Conservation (phyloP, 2,797 vertebrate genomes). For the Phalanger gymnotis region DNA sequence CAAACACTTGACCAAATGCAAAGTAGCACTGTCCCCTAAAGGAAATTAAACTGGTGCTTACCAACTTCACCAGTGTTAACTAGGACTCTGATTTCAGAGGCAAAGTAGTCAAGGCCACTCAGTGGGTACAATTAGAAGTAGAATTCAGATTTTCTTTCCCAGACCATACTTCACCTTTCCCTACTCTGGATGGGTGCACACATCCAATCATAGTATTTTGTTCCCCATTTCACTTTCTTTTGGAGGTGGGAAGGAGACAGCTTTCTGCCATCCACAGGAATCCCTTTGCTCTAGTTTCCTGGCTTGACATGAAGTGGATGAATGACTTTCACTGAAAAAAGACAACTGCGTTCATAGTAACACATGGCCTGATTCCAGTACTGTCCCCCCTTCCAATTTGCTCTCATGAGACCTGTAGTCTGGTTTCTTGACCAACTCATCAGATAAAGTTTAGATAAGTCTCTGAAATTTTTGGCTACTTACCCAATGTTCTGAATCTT, state of each 20-base stretch:
- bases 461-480: constrained; percentile 38
- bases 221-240: neutral
- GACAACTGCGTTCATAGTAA: neutral
- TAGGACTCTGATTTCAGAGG: neutral
- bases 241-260: neutral
- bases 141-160: neutral
- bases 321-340: constrained; percentile 12
- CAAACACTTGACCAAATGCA: neutral
- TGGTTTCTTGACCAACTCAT: constrained; percentile 37
- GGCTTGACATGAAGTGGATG: constrained; percentile 32
- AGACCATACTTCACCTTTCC: neutral
- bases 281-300: constrained; percentile 43
- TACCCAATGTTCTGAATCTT: constrained; percentile 65
- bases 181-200: neutral
- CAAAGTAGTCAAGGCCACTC: neutral
- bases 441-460: constrained; percentile 42
- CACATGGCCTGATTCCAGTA: neutral
- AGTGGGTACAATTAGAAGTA: accelerated
- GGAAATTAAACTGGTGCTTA: neutral
- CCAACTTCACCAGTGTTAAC: neutral
- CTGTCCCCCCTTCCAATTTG: no score
- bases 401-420: constrained; percentile 30
- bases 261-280: constrained; percentile 8
- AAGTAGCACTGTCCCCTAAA: neutral
- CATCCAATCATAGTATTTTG: neutral